These are phyloP conservation scores for Chionoecetes opilio DNA, from an alignment of 1,140 invertebrate species.

Conservation along the genomic window DNA sequence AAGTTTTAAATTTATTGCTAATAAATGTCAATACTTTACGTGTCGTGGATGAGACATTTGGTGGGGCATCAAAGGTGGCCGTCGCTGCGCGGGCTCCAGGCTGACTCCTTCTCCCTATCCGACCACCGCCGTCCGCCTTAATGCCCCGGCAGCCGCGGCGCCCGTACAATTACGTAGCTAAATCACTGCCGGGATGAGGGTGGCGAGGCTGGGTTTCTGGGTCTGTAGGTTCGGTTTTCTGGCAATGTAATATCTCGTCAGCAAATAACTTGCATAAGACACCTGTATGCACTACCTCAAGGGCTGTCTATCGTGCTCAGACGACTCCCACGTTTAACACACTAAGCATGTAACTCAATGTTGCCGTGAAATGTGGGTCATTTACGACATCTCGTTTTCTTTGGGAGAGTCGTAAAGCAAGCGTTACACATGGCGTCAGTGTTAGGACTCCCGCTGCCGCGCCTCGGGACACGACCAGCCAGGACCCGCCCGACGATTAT, in stretches of 20 bases:
- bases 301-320: too few species aligned
- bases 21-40: too few species aligned
- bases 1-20: too few species aligned
- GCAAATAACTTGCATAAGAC: too few species aligned
- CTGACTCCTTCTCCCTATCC: background rate
- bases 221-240: background rate
- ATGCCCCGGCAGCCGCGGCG: background rate
- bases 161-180: background rate
- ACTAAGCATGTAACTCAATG: too few species aligned
- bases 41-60: too few species aligned
- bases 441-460: background rate
- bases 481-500: conserved; percentile 52
- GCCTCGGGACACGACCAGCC: background rate
- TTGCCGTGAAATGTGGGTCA: too few species aligned
- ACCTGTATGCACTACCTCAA: too few species aligned
- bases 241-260: too few species aligned
- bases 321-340: too few species aligned
- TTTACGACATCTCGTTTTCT: background rate
- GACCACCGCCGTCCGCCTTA: background rate
- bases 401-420: background rate
- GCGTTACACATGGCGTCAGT: background rate
- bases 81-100: too few species aligned
- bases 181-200: background rate
- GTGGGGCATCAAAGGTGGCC: too few species aligned
- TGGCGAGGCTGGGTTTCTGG: background rate